Base-by-base conservation (phyloP, 2,797 vertebrate genomes). In the Microctenopoma lineatum region DNA sequence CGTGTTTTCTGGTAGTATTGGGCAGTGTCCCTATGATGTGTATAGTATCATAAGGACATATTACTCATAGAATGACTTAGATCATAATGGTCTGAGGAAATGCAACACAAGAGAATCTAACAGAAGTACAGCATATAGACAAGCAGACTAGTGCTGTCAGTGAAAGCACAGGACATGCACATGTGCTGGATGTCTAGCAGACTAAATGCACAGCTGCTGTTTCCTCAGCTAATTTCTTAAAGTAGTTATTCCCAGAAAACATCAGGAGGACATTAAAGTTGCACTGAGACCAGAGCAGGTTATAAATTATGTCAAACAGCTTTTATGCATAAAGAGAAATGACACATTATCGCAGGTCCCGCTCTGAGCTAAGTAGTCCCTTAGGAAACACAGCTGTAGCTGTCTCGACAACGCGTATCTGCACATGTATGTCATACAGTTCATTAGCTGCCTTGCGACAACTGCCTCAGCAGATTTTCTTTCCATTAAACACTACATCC, bases 261-360 rank as follows among this genome's bases (percentile, higher is more conserved):
- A 58, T 74, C 53, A 78, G 67, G 77, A 74, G 29, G 42, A 75
- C 55, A 66, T 83, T 79, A 77, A 61, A 60, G 41, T 47, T 58
- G 59, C 26, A 12, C 57, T 53, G 58, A 70, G 56, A 70, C 64
- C 52, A 58, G 55, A 58, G 56, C 66, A 63, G 64, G 55, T 75
- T 67, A 77, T 84, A 81, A 83, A 85, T 83, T 62, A 85, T 66
- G 63, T 67, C 27, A 36, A 70, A 78, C 60, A 60, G 78, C 61
- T 84, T 89, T 85, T 79, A 88, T 84, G 79, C 77, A 69, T 86
- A 73, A 83, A 79, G 64, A 79, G 70, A 91, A 90, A 88, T 85
- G 73, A 73, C 65, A 85, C 83, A 88, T 91, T 81, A 89, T 89
- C 66, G 83, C 80, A 44, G 58, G 83, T 70, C 69, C 62, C 58